Percentiles rank a stretch among this genome's conserved stretches.
These are phyloP conservation scores for Subanguina moxae DNA, from an alignment of 1,140 invertebrate genomes.

Conservation along the genomic window DNA sequence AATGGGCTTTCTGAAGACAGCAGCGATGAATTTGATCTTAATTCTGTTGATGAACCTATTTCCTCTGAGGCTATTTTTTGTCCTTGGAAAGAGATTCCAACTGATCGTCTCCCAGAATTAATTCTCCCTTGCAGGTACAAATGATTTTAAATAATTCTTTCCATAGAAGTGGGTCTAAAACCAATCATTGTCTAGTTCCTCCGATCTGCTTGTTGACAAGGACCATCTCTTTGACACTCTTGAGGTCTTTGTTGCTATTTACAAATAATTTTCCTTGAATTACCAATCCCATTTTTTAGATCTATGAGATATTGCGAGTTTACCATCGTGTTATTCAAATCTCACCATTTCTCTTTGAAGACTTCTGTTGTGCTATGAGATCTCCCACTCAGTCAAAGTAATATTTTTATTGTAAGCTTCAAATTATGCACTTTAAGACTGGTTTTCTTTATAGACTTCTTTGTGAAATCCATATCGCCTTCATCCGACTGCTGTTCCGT, in stretches of 20 bases:
- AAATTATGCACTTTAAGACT: slow-evolving; percentile 11
- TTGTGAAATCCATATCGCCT: slow-evolving; percentile 46
- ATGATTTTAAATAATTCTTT: too few relatives aligned
- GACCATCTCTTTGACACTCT: slow-evolving; percentile 33
- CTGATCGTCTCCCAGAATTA: slow-evolving; percentile 27
- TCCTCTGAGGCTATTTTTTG: slow-evolving; percentile 20
- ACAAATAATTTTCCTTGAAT: too few relatives aligned
- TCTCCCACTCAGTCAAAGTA: slow-evolving; percentile 6
- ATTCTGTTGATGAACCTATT: background rate
- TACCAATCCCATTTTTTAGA: slow-evolving; percentile 25
- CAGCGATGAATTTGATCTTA: background rate
- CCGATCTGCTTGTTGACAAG: slow-evolving; percentile 36
- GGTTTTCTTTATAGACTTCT: slow-evolving; percentile 26
- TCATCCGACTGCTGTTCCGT: slow-evolving; percentile 40
- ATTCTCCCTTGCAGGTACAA: slow-evolving; percentile 12
- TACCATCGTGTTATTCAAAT: slow-evolving; percentile 35
- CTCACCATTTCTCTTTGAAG: slow-evolving; percentile 47
- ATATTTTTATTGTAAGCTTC: background rate
- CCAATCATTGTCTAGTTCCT: slow-evolving; percentile 17
- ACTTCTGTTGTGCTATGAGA: slow-evolving; percentile 44
- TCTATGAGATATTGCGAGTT: slow-evolving; percentile 38
- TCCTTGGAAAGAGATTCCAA: slow-evolving; percentile 24
- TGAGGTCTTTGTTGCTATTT: slow-evolving; percentile 22
- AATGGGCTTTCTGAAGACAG: background rate
- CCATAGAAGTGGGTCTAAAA: too few relatives aligned